Evolutionary conservation across 2,797 vertebrate genomes (phyloP).

Genomic region (Micrastur ruficollis): DNA sequence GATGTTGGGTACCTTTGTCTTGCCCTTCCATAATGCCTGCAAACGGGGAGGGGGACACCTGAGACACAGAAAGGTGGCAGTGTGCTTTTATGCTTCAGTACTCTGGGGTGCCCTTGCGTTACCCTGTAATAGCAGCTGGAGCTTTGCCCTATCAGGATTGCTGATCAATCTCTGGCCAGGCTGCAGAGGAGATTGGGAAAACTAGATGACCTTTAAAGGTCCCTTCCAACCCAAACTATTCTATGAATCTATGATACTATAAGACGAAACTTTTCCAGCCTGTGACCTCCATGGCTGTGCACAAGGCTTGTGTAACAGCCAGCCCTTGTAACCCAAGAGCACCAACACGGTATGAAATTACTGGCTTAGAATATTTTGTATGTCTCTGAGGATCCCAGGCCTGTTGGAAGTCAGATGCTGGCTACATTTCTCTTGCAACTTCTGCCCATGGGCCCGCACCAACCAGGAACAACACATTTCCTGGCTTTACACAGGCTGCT

Average conservation of each 20-base stretch:
- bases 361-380: neutral
- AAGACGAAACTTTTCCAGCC: neutral
- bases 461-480: neutral
- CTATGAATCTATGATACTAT: neutral
- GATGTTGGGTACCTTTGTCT: neutral
- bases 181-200: neutral
- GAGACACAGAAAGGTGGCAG: neutral
- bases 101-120: neutral
- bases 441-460: neutral
- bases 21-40: neutral
- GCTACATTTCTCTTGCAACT: neutral
- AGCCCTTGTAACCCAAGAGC: neutral
- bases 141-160: fast-evolving
- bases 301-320: conserved; percentile 20
- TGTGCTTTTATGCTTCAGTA: neutral
- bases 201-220: neutral
- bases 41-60: neutral
- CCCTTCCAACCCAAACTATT: neutral
- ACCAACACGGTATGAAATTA: neutral
- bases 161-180: neutral
- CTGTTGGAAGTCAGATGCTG: neutral
- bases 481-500: neutral
- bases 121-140: neutral
- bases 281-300: neutral
- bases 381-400: neutral